Evolutionary conservation across 2,888 invertebrate species (phyloP).

Genomic region (Melanostoma scalare): DNA sequence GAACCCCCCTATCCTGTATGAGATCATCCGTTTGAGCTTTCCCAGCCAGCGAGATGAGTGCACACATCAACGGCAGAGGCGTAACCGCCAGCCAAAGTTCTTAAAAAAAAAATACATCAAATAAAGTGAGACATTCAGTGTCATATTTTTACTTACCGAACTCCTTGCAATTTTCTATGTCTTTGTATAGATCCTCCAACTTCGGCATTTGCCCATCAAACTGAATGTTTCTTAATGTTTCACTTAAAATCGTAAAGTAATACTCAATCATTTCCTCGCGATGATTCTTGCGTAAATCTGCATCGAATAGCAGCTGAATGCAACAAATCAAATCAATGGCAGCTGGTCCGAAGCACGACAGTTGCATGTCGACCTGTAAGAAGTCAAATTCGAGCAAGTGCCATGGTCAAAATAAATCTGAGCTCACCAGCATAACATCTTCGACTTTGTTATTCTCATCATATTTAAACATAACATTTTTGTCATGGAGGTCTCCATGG

Average conservation of each 20-base stretch:
- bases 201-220: slow-evolving; percentile 31
- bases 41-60: not conserved
- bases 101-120: not conserved
- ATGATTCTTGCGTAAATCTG: slow-evolving; percentile 32
- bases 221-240: slow-evolving; percentile 38
- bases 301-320: slow-evolving; percentile 27
- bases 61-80: slow-evolving; percentile 39
- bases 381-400: not conserved
- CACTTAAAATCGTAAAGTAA: slow-evolving; percentile 48
- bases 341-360: slow-evolving; percentile 44
- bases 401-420: not conserved
- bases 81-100: slow-evolving; percentile 44
- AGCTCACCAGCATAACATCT: slow-evolving; percentile 49
- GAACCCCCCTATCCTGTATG: slow-evolving; percentile 3
- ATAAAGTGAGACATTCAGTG: not conserved
- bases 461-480: slow-evolving; percentile 50
- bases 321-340: slow-evolving; percentile 38
- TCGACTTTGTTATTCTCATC: slow-evolving; percentile 8
- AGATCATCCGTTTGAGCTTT: slow-evolving; percentile 5
- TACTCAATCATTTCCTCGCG: slow-evolving; percentile 48
- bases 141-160: slow-evolving; percentile 13
- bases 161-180: slow-evolving; percentile 32
- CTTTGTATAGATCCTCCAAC: slow-evolving; percentile 32
- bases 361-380: slow-evolving; percentile 51
- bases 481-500: slow-evolving; percentile 54